Evolutionary conservation across 2,797 vertebrate genomes (phyloP), one percentile per base, ranked within the genome.

Genomic region (Argya squamiceps): DNA sequence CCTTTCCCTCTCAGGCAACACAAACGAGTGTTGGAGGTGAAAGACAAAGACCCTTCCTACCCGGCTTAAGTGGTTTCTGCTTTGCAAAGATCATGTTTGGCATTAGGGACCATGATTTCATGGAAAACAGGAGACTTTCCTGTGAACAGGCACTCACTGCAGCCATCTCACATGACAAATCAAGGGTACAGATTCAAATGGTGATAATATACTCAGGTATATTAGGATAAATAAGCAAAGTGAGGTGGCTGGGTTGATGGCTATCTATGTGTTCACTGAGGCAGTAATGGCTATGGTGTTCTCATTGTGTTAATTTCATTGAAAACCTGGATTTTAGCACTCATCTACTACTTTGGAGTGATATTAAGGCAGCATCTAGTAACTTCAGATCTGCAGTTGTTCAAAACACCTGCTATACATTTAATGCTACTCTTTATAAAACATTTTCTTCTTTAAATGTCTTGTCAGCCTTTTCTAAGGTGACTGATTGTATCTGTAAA

Each of bases 1-100:
- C 88, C 82, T 93, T 96, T 94, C 91, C 93, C 89, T 97, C 94
- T 97, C 87, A 55, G 93, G 91, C 85, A 91, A 76, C 7, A 9
- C 86, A 78, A 93, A 86, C 15, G 13, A 79, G 73, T 53, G 47
- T 68, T 59, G 86, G 74, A 96, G 49, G 59, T 90, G 88, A 93
- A 94, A 96, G 88, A 27, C 46, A 60, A 87, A 58, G 59, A 73
- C 77, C 36, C 73, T 94, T 95, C 83, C 69, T 55, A 67, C 65
- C 44, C 5, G 29, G 79, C 96, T 95, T 84, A 29, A 91, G 37
- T 18, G 22, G 69, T 47, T 70, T 64, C 73, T 93, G 50, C 68
- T 84, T 88, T 85, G 68, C 69, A 92, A 94, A 95, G 75, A 37
- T 55, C 43, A 46, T 12, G 44, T 46, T 89, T 93, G 78, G 39